Percentiles rank a stretch among this genome's conserved stretches.
Conservation (phyloP, 2,113 vertebrate species). For the Desmodus rotundus region DNA sequence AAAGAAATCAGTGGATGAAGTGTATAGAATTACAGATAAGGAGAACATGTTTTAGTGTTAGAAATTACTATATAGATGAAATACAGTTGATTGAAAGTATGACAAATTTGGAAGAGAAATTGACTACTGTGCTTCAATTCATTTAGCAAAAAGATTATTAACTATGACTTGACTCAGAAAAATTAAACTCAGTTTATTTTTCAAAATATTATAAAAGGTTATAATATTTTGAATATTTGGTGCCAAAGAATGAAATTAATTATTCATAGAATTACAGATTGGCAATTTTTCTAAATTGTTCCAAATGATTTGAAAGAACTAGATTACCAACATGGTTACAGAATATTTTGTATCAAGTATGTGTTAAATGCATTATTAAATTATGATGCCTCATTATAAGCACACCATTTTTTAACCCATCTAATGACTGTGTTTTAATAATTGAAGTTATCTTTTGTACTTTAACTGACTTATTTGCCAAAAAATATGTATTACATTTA, state of each 20-base stretch:
- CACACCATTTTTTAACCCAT: not conserved
- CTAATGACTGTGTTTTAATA: not conserved
- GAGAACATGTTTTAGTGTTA: not conserved
- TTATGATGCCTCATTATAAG: not conserved
- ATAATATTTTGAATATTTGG: not conserved
- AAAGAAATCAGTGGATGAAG: not conserved
- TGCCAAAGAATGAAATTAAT: not conserved
- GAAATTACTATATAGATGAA: not conserved
- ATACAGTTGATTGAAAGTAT: not conserved
- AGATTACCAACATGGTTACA: not conserved
- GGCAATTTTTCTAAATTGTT: conserved; percentile 34
- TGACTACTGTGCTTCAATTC: not conserved
- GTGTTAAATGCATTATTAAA: not conserved
- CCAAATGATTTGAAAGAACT: not conserved
- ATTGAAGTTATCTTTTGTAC: not conserved
- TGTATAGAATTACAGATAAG: not conserved
- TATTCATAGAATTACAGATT: conserved; percentile 6
- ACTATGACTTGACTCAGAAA: not conserved
- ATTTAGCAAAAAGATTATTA: not conserved
- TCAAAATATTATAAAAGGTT: conserved; percentile 26
- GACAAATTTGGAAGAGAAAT: not conserved
- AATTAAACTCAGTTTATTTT: not conserved
- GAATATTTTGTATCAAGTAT: not conserved
- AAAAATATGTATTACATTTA: not conserved
- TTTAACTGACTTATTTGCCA: not conserved